Base-by-base conservation (phyloP, 2,888 invertebrate species). In the Archips crataeganus region DNA sequence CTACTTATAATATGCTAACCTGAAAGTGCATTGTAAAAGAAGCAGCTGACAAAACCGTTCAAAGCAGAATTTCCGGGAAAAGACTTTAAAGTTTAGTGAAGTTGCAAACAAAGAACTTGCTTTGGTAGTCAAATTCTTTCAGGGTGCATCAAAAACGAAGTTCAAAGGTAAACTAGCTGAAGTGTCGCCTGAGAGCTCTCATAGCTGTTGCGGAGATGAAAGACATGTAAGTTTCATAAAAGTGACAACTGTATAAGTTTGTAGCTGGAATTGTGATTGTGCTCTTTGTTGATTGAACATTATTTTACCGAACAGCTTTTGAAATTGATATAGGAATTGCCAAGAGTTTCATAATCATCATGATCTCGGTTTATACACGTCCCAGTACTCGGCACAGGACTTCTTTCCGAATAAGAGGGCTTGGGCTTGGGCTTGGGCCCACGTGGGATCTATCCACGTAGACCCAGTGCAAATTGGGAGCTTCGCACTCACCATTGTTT, bases 111-210 rank as follows among this genome's bases (percentile, higher is more conserved):
- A 68, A 68, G 68, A 68, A 59, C 63, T 73, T 64, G 68, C 73
- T 73, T 73, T 73, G 39, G 68, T 68, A 73, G 72, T 68, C 59
- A 68, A 73, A 68, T 73, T 73, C 57, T 54, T 59, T 42, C 62
- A 59, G 68, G 59, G 39, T 47, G 68, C 68, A 68, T 62, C 68
- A 49, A 73, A 73, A 73, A 59, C 59, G 49, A 45, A 45, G 63
- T 73, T 73, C 73, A 73, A 73, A 73, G 49, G 72, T 73, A 73
- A 73, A 73, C 63, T 64, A 73, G 59, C 73, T 64, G 73, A 15
- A 69, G 73, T 69, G 49, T 11, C 68, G 54, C 57, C 49, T 59
- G 59, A 69, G 68, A 39, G 63, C 63, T 34, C 51, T 67, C 59
- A 64, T 64, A 51, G 49, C 68, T 32, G 42, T 70, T 23, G 64